Evolutionary conservation across 2,797 vertebrate species (phyloP).

Genomic region (Fundulus diaphanus): DNA sequence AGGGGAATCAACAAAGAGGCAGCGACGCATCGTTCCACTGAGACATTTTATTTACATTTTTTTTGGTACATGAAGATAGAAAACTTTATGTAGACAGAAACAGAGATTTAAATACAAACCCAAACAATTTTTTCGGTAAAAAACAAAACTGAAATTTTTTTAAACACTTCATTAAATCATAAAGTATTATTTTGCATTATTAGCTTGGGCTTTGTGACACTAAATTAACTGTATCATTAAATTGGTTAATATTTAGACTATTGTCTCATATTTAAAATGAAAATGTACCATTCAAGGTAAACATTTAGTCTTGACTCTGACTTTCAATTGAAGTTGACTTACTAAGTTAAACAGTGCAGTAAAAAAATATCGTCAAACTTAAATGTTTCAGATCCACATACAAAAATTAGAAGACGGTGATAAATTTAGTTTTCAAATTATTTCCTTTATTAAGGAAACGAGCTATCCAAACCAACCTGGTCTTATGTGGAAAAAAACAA

Average conservation of each 20-base stretch:
- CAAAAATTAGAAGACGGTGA: not conserved
- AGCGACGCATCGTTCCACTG: conserved; percentile 54
- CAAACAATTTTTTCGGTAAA: conserved; percentile 74
- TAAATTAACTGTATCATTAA: not conserved
- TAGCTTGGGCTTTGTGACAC: conserved; percentile 17
- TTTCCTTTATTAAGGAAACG: not conserved
- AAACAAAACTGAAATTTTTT: conserved; percentile 69
- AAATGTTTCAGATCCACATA: not conserved
- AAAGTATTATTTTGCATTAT: conserved; percentile 42
- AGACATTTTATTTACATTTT: conserved; percentile 77
- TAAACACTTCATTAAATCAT: conserved; percentile 53
- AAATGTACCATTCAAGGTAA: conserved; percentile 16
- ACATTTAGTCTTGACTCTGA: conserved; percentile 10
- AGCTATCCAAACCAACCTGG: too few relatives aligned
- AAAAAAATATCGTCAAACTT: not conserved
- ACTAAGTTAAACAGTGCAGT: not conserved
- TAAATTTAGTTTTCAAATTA: not conserved
- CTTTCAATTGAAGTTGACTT: not conserved
- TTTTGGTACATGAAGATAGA: conserved; percentile 79
- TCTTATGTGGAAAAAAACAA: not conserved
- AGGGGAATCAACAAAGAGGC: conserved; percentile 29
- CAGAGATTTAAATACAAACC: conserved; percentile 81
- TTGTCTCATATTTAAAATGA: conserved; percentile 4
- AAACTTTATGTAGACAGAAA: conserved; percentile 76
- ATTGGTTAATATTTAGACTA: not conserved